Evolutionary conservation across 2,113 vertebrate genomes (phyloP).

Genomic region (Cryptoleucopteryx plumbea): DNA sequence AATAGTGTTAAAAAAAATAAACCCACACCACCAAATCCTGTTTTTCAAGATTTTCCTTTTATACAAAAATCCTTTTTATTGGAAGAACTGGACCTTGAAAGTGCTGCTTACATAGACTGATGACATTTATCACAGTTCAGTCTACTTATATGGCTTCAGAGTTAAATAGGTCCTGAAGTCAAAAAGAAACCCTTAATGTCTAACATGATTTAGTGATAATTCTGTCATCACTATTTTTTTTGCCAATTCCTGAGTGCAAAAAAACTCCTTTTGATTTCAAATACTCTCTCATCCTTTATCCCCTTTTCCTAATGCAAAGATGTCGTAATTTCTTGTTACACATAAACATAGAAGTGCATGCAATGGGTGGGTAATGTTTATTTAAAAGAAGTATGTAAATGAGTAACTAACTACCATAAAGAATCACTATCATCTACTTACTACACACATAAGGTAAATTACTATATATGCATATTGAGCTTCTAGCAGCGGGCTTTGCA

Average conservation of each 20-base stretch:
- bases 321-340: background rate
- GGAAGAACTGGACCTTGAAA: background rate
- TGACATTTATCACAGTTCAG: background rate
- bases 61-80: background rate
- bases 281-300: background rate
- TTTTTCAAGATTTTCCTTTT: background rate
- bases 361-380: background rate
- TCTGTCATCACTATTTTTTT: background rate
- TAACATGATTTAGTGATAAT: background rate
- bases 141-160: background rate
- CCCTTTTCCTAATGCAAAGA: background rate
- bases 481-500: background rate
- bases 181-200: background rate
- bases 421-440: background rate
- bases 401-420: background rate
- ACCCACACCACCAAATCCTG: background rate
- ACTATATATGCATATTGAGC: background rate
- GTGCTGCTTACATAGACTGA: background rate
- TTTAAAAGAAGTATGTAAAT: background rate
- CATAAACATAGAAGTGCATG: background rate
- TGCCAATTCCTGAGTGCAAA: background rate
- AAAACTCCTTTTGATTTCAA: background rate
- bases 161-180: background rate
- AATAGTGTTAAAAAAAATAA: background rate
- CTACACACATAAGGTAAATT: background rate